Evolutionary conservation across 2,888 invertebrate species (phyloP), one percentile per base, ranked within the genome.

Genomic region (Agrochola circellaris): DNA sequence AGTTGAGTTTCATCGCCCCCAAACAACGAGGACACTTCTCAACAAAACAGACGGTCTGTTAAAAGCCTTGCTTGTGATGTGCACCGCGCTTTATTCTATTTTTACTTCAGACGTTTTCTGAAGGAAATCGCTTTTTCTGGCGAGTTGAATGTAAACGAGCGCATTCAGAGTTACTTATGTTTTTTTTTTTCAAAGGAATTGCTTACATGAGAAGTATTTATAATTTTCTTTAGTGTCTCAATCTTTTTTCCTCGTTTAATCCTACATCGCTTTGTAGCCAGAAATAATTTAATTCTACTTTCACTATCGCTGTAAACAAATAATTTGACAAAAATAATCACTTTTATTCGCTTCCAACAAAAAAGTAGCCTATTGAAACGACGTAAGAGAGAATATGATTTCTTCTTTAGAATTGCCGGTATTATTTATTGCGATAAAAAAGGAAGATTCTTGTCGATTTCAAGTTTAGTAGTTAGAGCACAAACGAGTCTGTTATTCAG

Each of bases 1-100:
- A 91, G 89, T 91, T 90, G 87, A 86, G 85, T 87, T 89, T 82
- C 66, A 17, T 79, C 83, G 73, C 83, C 75, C 77, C 70, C 65
- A 87, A 88, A 90, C 87, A 88, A 86, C 83, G 56, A 66, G 80
- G 45, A 82, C 77, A 81, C 75, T 85, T 88, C 77, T 82, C 72
- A 86, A 87, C 88, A 79, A 80, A 80, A 64, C 75, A 75, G 75
- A 82, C 81, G 70, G 54, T 66, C 87, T 89, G 90, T 90, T 85
- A 90, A 90, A 90, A 89, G 89, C 73, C 71, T 77, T 84, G 48
- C 71, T 79, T 82, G 75, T 64, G 66, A 84, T 75, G 74, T 78
- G 80, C 34, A 83, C 70, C 65, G 70, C 75, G 54, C 77, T 84
- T 81, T 78, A 88, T 87, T 88, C 66, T 77, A 67, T 84, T 87